phyloP scores from a whole-genome alignment of 2,888 invertebrate species.

The Flabesymbios commensalis region DNA sequence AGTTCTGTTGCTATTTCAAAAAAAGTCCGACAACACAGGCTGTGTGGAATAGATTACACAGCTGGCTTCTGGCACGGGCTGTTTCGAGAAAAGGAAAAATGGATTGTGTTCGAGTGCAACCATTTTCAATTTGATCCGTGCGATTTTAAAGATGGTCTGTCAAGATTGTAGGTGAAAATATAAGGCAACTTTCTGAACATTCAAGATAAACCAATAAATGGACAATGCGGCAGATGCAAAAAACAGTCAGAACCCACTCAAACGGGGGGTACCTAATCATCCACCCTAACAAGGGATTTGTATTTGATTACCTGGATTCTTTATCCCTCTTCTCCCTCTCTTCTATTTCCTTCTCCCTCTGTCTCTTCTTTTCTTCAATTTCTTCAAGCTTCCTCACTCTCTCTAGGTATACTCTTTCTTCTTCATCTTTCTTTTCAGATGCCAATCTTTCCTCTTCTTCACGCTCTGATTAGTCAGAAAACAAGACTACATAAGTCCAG shows the following conservation, averaged over 20 bases:
- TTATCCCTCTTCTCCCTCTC: constrained; percentile 6
- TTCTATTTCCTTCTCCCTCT: constrained; percentile 56
- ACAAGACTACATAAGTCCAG: neutral
- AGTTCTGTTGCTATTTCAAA: no score
- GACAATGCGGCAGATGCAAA: no score
- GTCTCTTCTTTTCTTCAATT: constrained; percentile 51
- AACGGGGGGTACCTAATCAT: neutral
- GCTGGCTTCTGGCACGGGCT: no score
- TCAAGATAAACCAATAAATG: no score
- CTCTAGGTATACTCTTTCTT: constrained; percentile 50
- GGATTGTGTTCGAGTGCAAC: no score
- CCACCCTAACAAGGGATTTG: neutral
- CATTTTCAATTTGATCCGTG: no score
- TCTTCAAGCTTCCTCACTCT: constrained; percentile 52
- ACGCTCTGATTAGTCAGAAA: constrained; percentile 42
- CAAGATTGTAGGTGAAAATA: no score
- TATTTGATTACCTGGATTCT: neutral
- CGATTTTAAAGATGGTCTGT: no score
- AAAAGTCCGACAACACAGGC: no score
- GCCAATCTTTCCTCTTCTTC: constrained; percentile 54
- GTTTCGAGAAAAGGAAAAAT: no score
- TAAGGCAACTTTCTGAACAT: no score
- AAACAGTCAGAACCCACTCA: neutral
- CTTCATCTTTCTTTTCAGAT: constrained; percentile 47
- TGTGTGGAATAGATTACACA: no score